Evolutionary conservation across 2,888 invertebrate species (phyloP).

Genomic region (Pterostichus madidus): DNA sequence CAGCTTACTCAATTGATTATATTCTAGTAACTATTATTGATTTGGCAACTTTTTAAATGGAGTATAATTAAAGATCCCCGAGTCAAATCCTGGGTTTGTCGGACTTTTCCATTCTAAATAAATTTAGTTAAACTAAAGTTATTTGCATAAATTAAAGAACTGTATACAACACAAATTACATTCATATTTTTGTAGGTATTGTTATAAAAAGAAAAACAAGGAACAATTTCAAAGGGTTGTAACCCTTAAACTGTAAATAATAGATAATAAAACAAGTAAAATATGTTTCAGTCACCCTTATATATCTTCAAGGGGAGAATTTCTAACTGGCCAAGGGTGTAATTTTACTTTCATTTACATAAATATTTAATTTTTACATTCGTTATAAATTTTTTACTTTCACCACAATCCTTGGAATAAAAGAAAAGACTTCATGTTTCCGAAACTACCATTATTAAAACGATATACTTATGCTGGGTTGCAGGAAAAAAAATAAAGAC

Average conservation of each 20-base stretch:
- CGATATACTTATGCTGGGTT: not conserved
- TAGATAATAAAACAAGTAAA: not conserved
- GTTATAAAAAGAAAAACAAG: conserved; percentile 10
- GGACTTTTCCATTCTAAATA: no score
- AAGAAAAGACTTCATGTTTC: conserved; percentile 1
- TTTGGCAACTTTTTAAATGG: no score
- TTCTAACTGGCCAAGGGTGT: conserved; percentile 13
- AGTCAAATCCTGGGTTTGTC: no score
- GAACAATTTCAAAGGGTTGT: not conserved
- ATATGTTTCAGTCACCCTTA: conserved; percentile 3
- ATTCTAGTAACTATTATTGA: no score
- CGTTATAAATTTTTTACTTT: conserved; percentile 17
- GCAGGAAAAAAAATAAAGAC: no score
- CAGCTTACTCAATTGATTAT: no score
- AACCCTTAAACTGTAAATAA: conserved; percentile 20
- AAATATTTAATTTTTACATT: conserved; percentile 46
- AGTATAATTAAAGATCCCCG: no score
- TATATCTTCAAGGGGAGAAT: conserved; percentile 7
- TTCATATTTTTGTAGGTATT: no score
- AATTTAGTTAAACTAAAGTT: no score
- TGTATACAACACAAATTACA: no score
- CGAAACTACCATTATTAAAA: not conserved
- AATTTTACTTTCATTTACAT: conserved; percentile 41
- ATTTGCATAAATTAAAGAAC: no score
- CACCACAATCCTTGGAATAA: conserved; percentile 2